phyloP scores from a whole-genome alignment of 2,797 vertebrate species.

The Morus bassanus region DNA sequence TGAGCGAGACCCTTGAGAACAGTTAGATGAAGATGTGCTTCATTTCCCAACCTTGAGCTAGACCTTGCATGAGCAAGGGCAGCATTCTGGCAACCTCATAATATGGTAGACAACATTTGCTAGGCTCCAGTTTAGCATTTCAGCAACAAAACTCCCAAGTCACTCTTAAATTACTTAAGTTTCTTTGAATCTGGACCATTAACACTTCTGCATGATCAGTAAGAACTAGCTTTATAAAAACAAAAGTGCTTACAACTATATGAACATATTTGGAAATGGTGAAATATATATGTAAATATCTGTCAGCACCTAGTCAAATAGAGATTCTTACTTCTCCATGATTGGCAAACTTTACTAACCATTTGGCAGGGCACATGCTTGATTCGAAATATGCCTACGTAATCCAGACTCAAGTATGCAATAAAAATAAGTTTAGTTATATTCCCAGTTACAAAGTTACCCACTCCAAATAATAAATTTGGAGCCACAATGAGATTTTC shows the following conservation, averaged over 20 bases:
- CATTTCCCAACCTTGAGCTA: neutral
- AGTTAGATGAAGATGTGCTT: neutral
- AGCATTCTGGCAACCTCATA: neutral
- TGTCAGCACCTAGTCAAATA: conserved; percentile 31
- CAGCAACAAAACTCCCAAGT: neutral
- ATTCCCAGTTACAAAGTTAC: neutral
- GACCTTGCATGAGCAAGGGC: neutral
- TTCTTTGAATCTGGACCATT: neutral
- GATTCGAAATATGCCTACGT: neutral
- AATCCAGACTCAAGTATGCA: neutral
- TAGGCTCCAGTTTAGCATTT: neutral
- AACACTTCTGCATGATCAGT: neutral
- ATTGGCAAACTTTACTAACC: neutral
- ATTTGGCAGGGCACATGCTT: conserved; percentile 14
- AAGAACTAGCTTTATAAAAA: neutral
- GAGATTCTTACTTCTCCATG: conserved; percentile 31
- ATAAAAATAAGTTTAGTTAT: neutral
- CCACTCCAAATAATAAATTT: neutral
- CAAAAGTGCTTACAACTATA: neutral
- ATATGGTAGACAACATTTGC: neutral
- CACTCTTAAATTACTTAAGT: neutral
- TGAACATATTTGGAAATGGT: neutral
- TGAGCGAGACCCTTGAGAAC: neutral
- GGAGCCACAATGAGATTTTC: neutral
- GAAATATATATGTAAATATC: conserved; percentile 8